Evolutionary conservation across 2,797 vertebrate species (phyloP).

Genomic region (Gymnoscopelus braueri): DNA sequence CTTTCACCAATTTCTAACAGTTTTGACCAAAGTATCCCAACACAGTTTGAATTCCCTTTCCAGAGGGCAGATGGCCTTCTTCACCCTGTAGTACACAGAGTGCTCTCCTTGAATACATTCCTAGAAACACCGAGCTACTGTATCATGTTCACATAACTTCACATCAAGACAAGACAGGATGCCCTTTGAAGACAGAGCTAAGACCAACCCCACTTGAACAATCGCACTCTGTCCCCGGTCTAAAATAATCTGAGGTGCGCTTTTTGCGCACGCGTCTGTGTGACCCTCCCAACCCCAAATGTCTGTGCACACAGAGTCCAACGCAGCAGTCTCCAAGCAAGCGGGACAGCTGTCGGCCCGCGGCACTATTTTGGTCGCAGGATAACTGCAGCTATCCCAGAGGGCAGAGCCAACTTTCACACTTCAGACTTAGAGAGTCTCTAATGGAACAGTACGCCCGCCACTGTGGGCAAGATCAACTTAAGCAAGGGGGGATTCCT

Average conservation of each 20-base stretch:
- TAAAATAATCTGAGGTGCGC: neutral
- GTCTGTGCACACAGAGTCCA: neutral
- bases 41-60: too few relatives aligned
- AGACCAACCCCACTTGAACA: too few relatives aligned
- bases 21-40: too few relatives aligned
- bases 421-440: constrained; percentile 46
- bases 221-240: neutral
- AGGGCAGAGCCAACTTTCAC: constrained; percentile 67
- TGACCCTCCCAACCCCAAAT: neutral
- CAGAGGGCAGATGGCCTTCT: too few relatives aligned
- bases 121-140: too few relatives aligned
- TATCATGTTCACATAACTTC: too few relatives aligned
- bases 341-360: constrained; percentile 63
- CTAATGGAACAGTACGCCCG: constrained; percentile 43
- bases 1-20: too few relatives aligned
- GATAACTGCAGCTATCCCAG: constrained; percentile 50
- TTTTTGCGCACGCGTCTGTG: neutral
- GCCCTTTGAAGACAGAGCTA: too few relatives aligned
- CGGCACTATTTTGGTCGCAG: constrained; percentile 71
- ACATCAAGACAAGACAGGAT: too few relatives aligned
- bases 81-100: too few relatives aligned
- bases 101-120: too few relatives aligned
- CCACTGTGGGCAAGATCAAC: constrained; percentile 23
- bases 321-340: constrained; percentile 50
- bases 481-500: constrained; percentile 30